Evolutionary conservation across 2,888 invertebrate species (phyloP).

Genomic region (Empis livida): DNA sequence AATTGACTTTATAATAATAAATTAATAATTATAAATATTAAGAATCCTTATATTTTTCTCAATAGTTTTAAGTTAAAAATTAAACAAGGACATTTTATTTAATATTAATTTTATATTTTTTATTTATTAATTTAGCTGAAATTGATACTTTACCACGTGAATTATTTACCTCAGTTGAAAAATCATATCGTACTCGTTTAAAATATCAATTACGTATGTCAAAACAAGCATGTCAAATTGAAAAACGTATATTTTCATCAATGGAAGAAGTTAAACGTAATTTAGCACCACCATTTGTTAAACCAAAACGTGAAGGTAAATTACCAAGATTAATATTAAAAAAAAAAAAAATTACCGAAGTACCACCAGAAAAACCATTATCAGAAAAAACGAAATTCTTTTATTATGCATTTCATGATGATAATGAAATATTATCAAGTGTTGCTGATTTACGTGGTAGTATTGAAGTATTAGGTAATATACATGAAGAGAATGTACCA

Average conservation of each 20-base stretch:
- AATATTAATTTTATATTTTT: background rate
- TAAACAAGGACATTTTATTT: conserved; percentile 21
- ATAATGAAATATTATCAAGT: conserved; percentile 15
- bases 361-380: conserved; percentile 13
- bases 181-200: conserved; percentile 19
- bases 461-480: conserved; percentile 20
- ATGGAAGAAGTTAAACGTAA: conserved; percentile 29
- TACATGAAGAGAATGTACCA: conserved; percentile 29
- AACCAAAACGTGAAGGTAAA: conserved; percentile 20
- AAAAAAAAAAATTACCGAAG: conserved; percentile 13
- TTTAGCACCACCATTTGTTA: conserved; percentile 24
- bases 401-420: conserved; percentile 27
- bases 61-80: too few relatives aligned
- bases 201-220: conserved; percentile 22
- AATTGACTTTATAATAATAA: too few relatives aligned
- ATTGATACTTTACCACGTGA: conserved; percentile 25
- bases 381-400: conserved; percentile 26
- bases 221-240: conserved; percentile 24
- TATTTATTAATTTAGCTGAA: conserved; percentile 15
- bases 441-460: conserved; percentile 12
- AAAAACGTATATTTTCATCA: conserved; percentile 27
- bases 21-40: too few relatives aligned
- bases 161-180: conserved; percentile 17
- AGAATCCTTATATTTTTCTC: conserved; percentile 13
- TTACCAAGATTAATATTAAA: conserved; percentile 21